These are phyloP conservation scores for Misgurnus mizolepis DNA, from an alignment of 2,113 vertebrate genomes.

Conservation along the genomic window DNA sequence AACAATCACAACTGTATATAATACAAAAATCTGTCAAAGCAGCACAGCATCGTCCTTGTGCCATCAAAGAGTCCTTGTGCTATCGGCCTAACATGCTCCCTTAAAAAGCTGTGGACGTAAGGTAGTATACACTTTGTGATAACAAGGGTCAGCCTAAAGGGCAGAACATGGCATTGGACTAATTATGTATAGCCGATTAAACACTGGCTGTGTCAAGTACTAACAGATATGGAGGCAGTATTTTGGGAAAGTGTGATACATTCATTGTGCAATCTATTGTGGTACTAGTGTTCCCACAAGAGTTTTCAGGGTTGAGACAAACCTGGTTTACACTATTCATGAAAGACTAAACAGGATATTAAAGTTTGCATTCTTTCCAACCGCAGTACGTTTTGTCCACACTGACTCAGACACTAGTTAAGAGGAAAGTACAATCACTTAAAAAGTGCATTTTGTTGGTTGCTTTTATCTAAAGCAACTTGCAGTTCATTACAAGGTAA, in stretches of 20 bases:
- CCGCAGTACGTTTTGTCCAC: not conserved
- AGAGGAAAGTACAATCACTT: too few relatives aligned
- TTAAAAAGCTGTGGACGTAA: not conserved
- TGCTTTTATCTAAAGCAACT: too few relatives aligned
- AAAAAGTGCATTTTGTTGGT: not conserved
- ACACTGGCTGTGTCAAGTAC: not conserved
- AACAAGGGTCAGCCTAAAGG: not conserved
- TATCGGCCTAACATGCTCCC: not conserved
- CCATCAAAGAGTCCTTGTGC: too few relatives aligned
- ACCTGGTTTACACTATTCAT: slow-evolving; percentile 36
- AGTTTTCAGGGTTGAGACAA: slow-evolving; percentile 45
- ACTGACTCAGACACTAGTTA: not conserved
- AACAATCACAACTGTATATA: too few relatives aligned
- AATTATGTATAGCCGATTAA: not conserved
- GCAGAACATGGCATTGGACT: not conserved
- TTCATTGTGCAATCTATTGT: slow-evolving; percentile 21
- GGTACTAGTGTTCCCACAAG: slow-evolving; percentile 22
- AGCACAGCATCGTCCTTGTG: too few relatives aligned
- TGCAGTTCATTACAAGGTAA: too few relatives aligned
- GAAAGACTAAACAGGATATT: slow-evolving; percentile 52
- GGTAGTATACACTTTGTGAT: not conserved
- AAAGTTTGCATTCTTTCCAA: slow-evolving; percentile 1
- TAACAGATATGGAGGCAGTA: slow-evolving; percentile 9
- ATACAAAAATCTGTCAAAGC: too few relatives aligned
- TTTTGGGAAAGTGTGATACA: slow-evolving; percentile 12